These are phyloP conservation scores for Gorsachius goisagi DNA, from an alignment of 2,113 vertebrate genomes.

Conservation along the genomic window DNA sequence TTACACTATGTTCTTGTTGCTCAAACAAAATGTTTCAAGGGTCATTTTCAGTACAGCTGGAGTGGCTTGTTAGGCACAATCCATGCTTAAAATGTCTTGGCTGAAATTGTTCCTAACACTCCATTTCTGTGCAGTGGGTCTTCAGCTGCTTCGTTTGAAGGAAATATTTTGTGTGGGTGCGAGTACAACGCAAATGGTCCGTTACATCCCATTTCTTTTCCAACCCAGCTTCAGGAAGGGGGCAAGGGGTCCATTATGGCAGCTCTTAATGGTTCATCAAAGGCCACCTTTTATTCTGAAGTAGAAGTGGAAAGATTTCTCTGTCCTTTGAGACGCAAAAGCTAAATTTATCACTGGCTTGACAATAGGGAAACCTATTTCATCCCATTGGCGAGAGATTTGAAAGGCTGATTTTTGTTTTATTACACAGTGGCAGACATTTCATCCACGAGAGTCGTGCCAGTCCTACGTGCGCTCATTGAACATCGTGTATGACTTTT, in stretches of 20 bases:
- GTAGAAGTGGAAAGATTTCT: background rate
- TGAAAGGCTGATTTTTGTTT: background rate
- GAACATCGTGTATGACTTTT: background rate
- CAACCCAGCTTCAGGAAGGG: background rate
- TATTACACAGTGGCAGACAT: background rate
- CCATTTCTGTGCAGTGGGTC: background rate
- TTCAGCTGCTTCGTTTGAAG: background rate
- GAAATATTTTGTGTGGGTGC: background rate
- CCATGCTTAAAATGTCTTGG: background rate
- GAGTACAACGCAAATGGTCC: fast-evolving
- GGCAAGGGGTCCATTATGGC: background rate
- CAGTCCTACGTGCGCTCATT: background rate
- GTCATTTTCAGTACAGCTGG: background rate
- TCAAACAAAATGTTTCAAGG: background rate
- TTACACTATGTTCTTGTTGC: background rate
- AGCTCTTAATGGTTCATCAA: background rate
- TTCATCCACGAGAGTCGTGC: background rate
- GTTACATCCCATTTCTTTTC: background rate
- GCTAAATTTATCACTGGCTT: background rate
- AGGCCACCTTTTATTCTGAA: background rate
- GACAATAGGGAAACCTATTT: background rate
- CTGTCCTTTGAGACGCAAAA: background rate
- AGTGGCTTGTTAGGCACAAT: background rate
- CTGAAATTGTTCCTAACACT: background rate
- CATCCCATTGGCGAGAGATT: background rate